Evolutionary conservation across 2,888 invertebrate genomes (phyloP).

Genomic region (Diogma glabrata): DNA sequence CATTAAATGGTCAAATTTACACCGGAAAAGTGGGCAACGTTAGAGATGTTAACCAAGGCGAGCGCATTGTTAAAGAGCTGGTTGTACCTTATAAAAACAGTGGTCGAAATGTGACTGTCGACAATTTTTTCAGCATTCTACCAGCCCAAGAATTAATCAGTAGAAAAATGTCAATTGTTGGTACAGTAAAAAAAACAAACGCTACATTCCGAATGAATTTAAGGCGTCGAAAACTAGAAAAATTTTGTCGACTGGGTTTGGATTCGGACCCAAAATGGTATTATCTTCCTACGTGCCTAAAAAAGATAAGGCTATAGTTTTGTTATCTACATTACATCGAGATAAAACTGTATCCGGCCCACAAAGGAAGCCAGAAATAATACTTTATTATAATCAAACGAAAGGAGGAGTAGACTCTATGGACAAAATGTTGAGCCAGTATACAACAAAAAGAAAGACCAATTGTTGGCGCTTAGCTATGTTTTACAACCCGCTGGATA

Average conservation of each 20-base stretch:
- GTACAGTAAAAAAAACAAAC: not conserved
- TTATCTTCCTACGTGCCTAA: not conserved
- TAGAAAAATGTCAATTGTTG: not conserved
- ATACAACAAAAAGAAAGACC: not conserved
- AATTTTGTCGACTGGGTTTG: no score
- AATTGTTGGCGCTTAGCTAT: not conserved
- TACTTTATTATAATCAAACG: not conserved
- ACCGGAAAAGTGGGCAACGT: conserved; percentile 15
- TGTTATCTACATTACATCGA: not conserved
- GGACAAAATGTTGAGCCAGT: not conserved
- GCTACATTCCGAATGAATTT: not conserved
- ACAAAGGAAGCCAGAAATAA: not conserved
- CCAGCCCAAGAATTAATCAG: not conserved
- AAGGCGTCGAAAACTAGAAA: not conserved
- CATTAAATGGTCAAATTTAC: conserved; percentile 20
- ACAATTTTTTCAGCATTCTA: not conserved
- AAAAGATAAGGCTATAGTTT: not conserved
- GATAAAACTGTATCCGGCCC: not conserved
- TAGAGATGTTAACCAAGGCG: not conserved
- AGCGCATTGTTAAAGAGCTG: not conserved
- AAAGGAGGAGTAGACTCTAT: not conserved
- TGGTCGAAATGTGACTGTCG: not conserved
- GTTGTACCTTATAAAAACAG: no score
- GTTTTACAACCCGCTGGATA: not conserved
- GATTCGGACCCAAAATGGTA: not conserved